Evolutionary conservation across 2,797 vertebrate species (phyloP), one percentile per base, ranked within the genome.

Genomic region (Dendrocincla fuliginosa): DNA sequence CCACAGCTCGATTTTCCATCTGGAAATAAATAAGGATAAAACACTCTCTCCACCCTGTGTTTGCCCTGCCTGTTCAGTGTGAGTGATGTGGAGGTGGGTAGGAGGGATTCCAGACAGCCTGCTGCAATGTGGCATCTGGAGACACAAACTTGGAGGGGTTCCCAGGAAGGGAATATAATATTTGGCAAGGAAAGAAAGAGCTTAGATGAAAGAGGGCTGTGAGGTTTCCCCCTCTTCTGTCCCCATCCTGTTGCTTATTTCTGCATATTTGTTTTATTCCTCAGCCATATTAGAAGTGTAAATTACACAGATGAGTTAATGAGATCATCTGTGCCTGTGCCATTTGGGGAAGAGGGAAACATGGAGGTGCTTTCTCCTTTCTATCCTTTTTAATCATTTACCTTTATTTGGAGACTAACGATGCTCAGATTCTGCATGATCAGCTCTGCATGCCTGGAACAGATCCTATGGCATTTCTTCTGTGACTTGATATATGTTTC

Each of bases 41-140:
- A 35, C 0, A 1, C 46, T 94, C 55, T 67, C 69, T 81, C 64
- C 42, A 14, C 65, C 65, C 90, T 71, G 55, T 92, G 92, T 91
- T 96, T 94, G 84, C 87, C 84, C 91, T 94, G 92, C 73, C 93
- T 93, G 46, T 69, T 95, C 89, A 92, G 73, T 3, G 1, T 81
- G 89, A 96, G 87, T 35, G 90, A 91, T 89, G 57, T 92, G 84
- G 79, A 94, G 89, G 91, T 23, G 47, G 76, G 94, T 76, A 93
- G 94, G 85, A 94, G 92, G 87, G 76, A 92, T 96, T 94, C 93
- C 92, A 93, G 87, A 85, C 95, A 94, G 93, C 84, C 69, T 91
- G 79, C 93, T 96, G 91, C 95, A 93, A 53, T 46, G 79, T 95
- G 79, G 91, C 96, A 97, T 97, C 96, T 96, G 94, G 95, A 96